Evolutionary conservation across 2,797 vertebrate genomes (phyloP).

Genomic region (Echeneis naucrates): DNA sequence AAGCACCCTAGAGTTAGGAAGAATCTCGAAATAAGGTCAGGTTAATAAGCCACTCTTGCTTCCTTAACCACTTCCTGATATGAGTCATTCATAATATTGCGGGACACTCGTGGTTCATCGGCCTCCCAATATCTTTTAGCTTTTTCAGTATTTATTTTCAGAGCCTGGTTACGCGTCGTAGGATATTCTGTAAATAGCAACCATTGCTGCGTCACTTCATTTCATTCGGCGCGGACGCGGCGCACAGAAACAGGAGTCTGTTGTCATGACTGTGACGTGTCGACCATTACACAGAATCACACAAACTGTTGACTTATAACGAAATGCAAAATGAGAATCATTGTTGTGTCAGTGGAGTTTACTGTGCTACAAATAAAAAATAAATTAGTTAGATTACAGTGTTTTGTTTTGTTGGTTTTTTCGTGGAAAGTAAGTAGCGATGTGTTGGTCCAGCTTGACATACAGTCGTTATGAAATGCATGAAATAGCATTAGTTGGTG

Average conservation of each 20-base stretch:
- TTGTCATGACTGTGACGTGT: background rate
- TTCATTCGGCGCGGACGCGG: background rate
- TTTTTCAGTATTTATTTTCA: slow-evolving; percentile 47
- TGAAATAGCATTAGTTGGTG: slow-evolving; percentile 29
- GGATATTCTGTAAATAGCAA: slow-evolving; percentile 30
- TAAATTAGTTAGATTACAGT: too few relatives aligned
- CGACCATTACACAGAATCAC: background rate
- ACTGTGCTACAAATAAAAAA: background rate
- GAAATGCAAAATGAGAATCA: background rate
- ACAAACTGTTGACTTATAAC: background rate
- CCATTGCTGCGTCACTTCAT: background rate
- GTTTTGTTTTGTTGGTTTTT: too few relatives aligned
- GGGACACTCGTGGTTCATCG: slow-evolving; percentile 50
- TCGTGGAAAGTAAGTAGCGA: background rate
- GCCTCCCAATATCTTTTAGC: slow-evolving; percentile 40
- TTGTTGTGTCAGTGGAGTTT: background rate
- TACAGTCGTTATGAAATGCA: slow-evolving; percentile 16
- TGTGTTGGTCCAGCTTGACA: slow-evolving; percentile 8
- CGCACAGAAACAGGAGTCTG: background rate
- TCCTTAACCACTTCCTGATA: slow-evolving; percentile 58
- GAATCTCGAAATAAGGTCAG: slow-evolving; percentile 65
- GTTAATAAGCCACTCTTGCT: slow-evolving; percentile 59
- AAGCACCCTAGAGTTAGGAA: slow-evolving; percentile 63
- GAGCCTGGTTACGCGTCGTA: slow-evolving; percentile 8
- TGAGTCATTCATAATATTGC: slow-evolving; percentile 51